Conservation (phyloP, 1,140 invertebrate species). For the Drosophila trapezifrons region DNA sequence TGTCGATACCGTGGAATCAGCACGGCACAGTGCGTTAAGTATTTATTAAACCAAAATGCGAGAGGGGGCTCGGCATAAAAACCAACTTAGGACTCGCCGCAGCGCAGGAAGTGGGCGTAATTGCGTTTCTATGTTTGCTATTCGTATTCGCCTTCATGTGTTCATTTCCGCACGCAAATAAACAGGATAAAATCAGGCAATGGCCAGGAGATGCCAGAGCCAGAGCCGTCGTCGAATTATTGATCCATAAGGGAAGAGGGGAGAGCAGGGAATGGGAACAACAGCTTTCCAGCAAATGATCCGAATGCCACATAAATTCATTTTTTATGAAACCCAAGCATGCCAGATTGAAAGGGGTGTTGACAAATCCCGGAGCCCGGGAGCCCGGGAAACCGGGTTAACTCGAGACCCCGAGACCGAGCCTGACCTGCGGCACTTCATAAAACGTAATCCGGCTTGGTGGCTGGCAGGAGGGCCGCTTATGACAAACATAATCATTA, state of each 20-base stretch:
- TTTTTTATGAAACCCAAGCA: conserved; percentile 49
- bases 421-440: conserved; percentile 61
- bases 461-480: conserved; percentile 24
- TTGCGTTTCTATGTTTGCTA: conserved; percentile 75
- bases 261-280: background rate
- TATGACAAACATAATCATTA: conserved; percentile 77
- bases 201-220: conserved; percentile 10
- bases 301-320: conserved; percentile 18
- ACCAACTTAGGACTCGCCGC: conserved; percentile 26
- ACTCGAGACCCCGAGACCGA: background rate
- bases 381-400: no score
- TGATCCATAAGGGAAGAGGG: conserved; percentile 10
- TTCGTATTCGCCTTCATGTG: conserved; percentile 72
- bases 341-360: conserved; percentile 56
- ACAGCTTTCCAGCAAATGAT: conserved; percentile 14
- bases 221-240: conserved; percentile 16
- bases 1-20: conserved; percentile 43
- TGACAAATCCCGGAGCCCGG: conserved; percentile 56
- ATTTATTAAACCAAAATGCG: conserved; percentile 40
- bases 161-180: conserved; percentile 80
- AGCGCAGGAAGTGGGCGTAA: conserved; percentile 70
- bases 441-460: conserved; percentile 55
- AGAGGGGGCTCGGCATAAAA: conserved; percentile 21
- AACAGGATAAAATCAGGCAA: conserved; percentile 59
- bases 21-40: conserved; percentile 34